Evolutionary conservation across 2,797 vertebrate species (phyloP), one percentile per base, ranked within the genome.

Genomic region (Catamblyrhynchus diadema): DNA sequence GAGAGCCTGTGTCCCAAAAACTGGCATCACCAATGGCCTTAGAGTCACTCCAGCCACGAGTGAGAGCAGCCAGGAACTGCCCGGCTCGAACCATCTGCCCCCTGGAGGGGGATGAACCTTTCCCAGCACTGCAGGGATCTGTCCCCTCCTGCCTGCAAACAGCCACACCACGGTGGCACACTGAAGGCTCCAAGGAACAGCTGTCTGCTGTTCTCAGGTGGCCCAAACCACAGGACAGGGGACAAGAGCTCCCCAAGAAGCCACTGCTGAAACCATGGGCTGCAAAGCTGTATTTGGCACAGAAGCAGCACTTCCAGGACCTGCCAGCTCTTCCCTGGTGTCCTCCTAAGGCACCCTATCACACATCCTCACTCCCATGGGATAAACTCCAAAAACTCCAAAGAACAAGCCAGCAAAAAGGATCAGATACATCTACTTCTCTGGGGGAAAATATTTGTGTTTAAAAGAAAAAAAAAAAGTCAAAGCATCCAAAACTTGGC

Each of bases 11-110:
- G 56, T 18, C 35, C 37, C 8, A 1, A 9, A n/a, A 6, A 2
- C 0, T 25, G 47, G 33, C 59, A 88, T 13, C 53, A 24, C 21
- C 14, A 16, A 10, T 0, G 28, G 19, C 33, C 10, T 62, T 6
- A 28, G 6, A n/a, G 30, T 50, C 23, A 81, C 32, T 60, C 41
- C 77, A 75, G 71, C 18, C 47, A 66, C 0, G 0, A 15, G 21
- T 13, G 27, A 75, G 59, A 54, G 51, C 0, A 16, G 66, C 28
- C 64, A 80, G 47, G 21, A 60, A 47, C 62, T 0, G 14, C 27
- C 57, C 47, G 61, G 8, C 57, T 32, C 10, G 15, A 47, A 21
- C 12, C 12, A 10, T 4, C 12, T 37, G 44, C 30, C 50, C 5
- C 33, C n/a, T 32, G 74, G 45, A 81, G 51, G 13, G 28, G 32